Conservation (phyloP, 1,140 invertebrate species). For the Drosophila ananassae region DNA sequence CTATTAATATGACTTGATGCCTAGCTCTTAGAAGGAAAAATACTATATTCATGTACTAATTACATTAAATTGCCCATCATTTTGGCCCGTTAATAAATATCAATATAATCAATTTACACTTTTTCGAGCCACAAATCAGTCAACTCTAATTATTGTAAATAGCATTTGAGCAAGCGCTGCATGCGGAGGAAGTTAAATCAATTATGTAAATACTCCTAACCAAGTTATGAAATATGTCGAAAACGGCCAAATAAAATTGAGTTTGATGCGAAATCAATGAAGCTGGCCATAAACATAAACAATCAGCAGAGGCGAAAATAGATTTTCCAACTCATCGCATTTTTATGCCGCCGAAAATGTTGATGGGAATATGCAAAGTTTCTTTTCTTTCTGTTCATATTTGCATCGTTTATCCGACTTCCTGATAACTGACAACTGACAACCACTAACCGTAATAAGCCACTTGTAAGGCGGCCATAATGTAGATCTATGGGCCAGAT, state of each 20-base stretch:
- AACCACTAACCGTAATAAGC: constrained; percentile 78
- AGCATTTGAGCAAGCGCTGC: constrained; percentile 15
- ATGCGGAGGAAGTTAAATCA: constrained; percentile 30
- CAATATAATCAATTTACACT: constrained; percentile 58
- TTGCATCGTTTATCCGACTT: constrained; percentile 47
- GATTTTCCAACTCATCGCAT: constrained; percentile 69
- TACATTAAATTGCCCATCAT: not conserved
- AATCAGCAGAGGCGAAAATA: constrained; percentile 67
- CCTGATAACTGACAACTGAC: constrained; percentile 58
- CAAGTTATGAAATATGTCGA: constrained; percentile 38
- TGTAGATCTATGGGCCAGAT: constrained; percentile 47
- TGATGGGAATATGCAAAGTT: constrained; percentile 75
- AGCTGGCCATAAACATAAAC: constrained; percentile 64
- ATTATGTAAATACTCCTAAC: constrained; percentile 55
- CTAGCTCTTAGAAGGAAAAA: no score
- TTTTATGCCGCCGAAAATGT: constrained; percentile 45
- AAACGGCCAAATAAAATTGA: constrained; percentile 34
- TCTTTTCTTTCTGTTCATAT: constrained; percentile 36
- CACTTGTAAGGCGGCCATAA: constrained; percentile 71
- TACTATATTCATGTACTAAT: not conserved
- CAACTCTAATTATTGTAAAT: constrained; percentile 54
- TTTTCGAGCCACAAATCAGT: constrained; percentile 27
- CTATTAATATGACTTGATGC: not conserved
- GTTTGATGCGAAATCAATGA: constrained; percentile 64
- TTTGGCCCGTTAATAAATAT: constrained; percentile 44